phyloP scores from a whole-genome alignment of 2,888 invertebrate species.

The Diaperis boleti region DNA sequence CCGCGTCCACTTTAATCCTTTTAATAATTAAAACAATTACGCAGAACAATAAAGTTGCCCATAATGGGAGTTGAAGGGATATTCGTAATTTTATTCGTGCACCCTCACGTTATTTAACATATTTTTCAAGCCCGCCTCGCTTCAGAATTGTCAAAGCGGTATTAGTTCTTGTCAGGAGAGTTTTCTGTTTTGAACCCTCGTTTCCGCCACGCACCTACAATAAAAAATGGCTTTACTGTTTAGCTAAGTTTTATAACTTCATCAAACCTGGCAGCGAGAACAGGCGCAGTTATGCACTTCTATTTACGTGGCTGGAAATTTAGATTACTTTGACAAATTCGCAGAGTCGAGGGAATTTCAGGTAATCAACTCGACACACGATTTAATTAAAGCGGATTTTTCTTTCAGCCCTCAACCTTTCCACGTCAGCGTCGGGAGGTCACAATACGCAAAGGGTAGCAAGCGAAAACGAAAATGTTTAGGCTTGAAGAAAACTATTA shows the following conservation, averaged over 20 bases:
- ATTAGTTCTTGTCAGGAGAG: constrained; percentile 37
- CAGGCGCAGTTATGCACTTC: constrained; percentile 36
- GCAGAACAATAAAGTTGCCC: constrained; percentile 29
- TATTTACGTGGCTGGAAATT: constrained; percentile 36
- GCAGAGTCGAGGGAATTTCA: constrained; percentile 7
- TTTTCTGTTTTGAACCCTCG: constrained; percentile 19
- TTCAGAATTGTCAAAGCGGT: constrained; percentile 24
- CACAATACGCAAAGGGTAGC: too few species aligned
- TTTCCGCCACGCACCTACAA: constrained; percentile 18
- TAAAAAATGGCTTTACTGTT: constrained; percentile 41
- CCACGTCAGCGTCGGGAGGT: too few species aligned
- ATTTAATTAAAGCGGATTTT: constrained; percentile 39
- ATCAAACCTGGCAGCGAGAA: constrained; percentile 35
- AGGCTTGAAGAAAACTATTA: too few species aligned
- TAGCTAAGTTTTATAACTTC: constrained; percentile 42
- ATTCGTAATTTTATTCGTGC: constrained; percentile 30
- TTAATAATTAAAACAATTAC: constrained; percentile 38
- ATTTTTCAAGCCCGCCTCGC: constrained; percentile 20
- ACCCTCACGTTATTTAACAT: constrained; percentile 34
- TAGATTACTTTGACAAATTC: constrained; percentile 39
- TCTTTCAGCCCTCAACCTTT: constrained; percentile 22
- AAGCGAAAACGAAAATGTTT: too few species aligned
- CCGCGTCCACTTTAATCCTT: constrained; percentile 19
- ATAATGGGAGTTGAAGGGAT: constrained; percentile 11
- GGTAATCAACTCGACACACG: constrained; percentile 21